Evolutionary conservation across 2,888 invertebrate genomes (phyloP), one percentile per base, ranked within the genome.

Genomic region (Sepiola atlantica): DNA sequence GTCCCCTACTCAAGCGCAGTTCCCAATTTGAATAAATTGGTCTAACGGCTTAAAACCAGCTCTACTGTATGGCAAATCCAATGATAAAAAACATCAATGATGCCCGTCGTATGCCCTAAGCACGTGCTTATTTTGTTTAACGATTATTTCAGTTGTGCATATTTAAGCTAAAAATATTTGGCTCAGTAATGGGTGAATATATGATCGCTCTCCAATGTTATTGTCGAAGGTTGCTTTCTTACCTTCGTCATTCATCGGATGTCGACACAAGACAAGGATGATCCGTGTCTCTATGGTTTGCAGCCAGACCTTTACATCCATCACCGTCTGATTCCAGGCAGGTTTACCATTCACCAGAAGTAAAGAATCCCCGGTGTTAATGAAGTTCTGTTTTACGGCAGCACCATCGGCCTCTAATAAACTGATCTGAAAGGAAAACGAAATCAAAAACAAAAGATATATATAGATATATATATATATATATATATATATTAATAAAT

Each of bases 311-410:
- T 93, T 93, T 21, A 93, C 32, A 57, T 93, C 93, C 93, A 93
- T 93, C 61, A 93, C 93, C 32, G 98, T 98, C 95, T 99, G 97
- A 94, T 98, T 98, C 95, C 98, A 98, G 98, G 99, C 98, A 96
- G 98, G 57, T 90, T 95, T 95, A 24, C 99, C 99, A 97, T 99
- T 99, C n/a, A 99, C 98, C 97, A 98, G 98, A n/a, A 99, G 98
- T 95, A 99, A 98, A 98, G 99, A 98, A 97, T 99, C 99, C 24
- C 98, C 98, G 95, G 98, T 98, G 14, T 20, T 16, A 20, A 92
- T 92, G n/a, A 12, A 92, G 96, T 98, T 98, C 95, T 93, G 61
- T 35, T 35, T 55, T 24, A 35, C 35, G 16, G 93, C 93, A 77
- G 77, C 93, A 21, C 93, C 77, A 93, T 93, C 77, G 12, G 55